Base-by-base conservation (phyloP, 2,888 invertebrate species). In the Cheilosia scutellata region DNA sequence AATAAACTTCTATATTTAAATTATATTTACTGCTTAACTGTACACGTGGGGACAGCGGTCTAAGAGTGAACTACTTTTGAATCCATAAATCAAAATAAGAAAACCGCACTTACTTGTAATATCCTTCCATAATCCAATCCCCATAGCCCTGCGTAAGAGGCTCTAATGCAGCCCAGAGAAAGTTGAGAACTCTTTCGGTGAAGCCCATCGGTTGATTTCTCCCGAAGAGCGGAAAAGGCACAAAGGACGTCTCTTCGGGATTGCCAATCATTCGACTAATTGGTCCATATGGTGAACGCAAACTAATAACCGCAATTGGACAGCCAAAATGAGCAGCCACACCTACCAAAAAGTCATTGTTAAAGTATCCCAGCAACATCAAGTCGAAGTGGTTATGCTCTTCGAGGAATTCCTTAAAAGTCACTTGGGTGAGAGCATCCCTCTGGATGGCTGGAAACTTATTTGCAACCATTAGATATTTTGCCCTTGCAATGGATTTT, bases 1-100 rank as follows among this genome's bases (percentile, higher is more conserved):
- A 90, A 90, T 49, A 89, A 25, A 47, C 68, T 60, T 0, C 89
- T n/a, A n/a, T 90, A 60, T 72, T n/a, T n/a, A n/a, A n/a, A n/a
- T n/a, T n/a, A n/a, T n/a, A n/a, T n/a, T n/a, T 20, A 33, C 4
- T 5, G 5, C 49, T n/a, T n/a, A n/a, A n/a, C n/a, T n/a, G n/a
- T n/a, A n/a, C n/a, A n/a, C n/a, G n/a, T n/a, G n/a, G n/a, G n/a
- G n/a, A n/a, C n/a, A n/a, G n/a, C n/a, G n/a, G n/a, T n/a, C n/a
- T n/a, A n/a, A n/a, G n/a, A n/a, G n/a, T n/a, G n/a, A n/a, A n/a
- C n/a, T n/a, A n/a, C n/a, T n/a, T n/a, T n/a, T n/a, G n/a, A n/a
- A n/a, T n/a, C n/a, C n/a, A n/a, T n/a, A n/a, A n/a, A n/a, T n/a
- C n/a, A n/a, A n/a, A n/a, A n/a, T n/a, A n/a, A n/a, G n/a, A n/a